phyloP scores from a whole-genome alignment of 2,113 vertebrate species.

The Aleadryas rufinucha region DNA sequence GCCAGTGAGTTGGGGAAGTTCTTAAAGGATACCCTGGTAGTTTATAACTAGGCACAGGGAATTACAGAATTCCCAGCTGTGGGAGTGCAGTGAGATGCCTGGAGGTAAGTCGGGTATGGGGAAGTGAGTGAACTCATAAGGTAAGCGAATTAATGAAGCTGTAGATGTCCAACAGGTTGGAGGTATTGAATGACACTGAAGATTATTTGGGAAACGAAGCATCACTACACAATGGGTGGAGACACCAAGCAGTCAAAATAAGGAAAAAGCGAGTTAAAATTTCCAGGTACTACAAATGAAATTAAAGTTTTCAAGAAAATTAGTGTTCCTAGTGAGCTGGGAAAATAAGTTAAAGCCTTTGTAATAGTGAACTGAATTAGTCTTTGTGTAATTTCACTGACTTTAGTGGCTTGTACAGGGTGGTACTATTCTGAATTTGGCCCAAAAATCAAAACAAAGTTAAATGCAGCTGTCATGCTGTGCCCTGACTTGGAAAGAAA shows the following conservation, averaged over 20 bases:
- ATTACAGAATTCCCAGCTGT: not conserved
- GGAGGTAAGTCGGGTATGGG: not conserved
- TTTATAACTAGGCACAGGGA: not conserved
- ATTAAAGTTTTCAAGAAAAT: not conserved
- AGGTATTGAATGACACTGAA: not conserved
- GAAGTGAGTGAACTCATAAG: not conserved
- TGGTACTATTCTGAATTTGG: not conserved
- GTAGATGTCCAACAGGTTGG: not conserved
- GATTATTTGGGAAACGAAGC: not conserved
- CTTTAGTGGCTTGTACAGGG: not conserved
- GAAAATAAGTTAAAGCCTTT: not conserved
- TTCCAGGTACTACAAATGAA: not conserved
- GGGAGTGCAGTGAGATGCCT: not conserved
- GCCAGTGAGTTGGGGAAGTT: not conserved
- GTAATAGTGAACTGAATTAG: not conserved
- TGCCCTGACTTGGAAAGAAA: conserved; percentile 33
- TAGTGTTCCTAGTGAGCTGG: not conserved
- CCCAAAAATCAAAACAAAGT: not conserved
- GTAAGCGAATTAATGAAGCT: not conserved
- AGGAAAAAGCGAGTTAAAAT: not conserved
- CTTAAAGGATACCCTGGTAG: not conserved
- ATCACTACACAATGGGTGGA: not conserved
- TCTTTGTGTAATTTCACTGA: not conserved
- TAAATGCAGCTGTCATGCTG: not conserved
- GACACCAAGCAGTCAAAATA: not conserved